phyloP scores from a whole-genome alignment of 2,888 invertebrate species.

The Coenonympha glycerion region DNA sequence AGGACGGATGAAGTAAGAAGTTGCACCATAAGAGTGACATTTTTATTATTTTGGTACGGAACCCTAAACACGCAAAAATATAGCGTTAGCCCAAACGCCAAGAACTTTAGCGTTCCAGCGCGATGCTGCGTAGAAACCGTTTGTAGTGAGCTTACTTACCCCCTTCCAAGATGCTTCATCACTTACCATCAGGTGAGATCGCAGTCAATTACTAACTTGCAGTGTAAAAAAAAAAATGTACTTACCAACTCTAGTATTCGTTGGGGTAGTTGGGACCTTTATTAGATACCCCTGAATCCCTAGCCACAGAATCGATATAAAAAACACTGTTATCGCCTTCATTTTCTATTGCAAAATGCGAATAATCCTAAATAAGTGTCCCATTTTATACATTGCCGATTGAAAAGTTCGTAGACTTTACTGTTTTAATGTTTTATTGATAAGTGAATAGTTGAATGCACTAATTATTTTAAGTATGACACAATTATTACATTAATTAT shows the following conservation, averaged over 20 bases:
- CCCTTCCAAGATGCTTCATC: too few relatives aligned
- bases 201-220: too few relatives aligned
- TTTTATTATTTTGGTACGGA: not conserved
- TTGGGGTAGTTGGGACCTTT: constrained; percentile 46
- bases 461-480: constrained; percentile 28
- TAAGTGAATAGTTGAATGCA: constrained; percentile 54
- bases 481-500: constrained; percentile 21
- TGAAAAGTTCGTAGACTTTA: constrained; percentile 39
- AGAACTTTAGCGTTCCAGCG: too few relatives aligned
- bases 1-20: too few relatives aligned
- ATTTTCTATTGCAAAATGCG: constrained; percentile 36
- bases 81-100: too few relatives aligned
- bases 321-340: constrained; percentile 47
- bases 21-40: too few relatives aligned
- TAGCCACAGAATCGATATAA: constrained; percentile 33
- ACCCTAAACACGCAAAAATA: too few relatives aligned
- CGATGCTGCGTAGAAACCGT: too few relatives aligned
- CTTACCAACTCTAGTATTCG: constrained; percentile 31
- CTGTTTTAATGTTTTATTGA: constrained; percentile 33
- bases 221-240: too few relatives aligned
- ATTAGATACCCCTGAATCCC: constrained; percentile 49
- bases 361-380: not conserved
- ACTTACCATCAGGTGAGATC: too few relatives aligned
- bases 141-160: too few relatives aligned
- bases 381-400: constrained; percentile 27